phyloP scores from a whole-genome alignment of 2,113 vertebrate species.

The Scophthalmus maximus region DNA sequence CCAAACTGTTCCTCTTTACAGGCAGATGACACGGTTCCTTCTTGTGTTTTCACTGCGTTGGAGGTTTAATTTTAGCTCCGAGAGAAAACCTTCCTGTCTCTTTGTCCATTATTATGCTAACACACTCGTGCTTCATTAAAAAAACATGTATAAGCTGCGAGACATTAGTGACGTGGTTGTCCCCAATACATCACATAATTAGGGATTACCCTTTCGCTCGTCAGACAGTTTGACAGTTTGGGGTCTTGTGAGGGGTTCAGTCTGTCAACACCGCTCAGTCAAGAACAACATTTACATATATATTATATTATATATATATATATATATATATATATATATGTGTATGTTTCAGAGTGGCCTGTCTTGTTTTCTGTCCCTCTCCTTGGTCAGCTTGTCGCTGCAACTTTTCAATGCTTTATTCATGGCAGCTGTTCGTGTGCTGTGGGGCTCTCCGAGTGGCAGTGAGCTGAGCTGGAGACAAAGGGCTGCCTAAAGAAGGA shows the following conservation, averaged over 20 bases:
- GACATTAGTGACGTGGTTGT: slow-evolving; percentile 56
- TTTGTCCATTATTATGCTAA: slow-evolving; percentile 47
- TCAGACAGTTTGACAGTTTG: slow-evolving; percentile 77
- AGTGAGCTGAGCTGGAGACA: slow-evolving; percentile 56
- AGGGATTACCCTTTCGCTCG: slow-evolving; percentile 75
- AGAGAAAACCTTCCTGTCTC: slow-evolving; percentile 1
- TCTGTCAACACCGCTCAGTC: slow-evolving; percentile 41
- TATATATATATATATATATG: neutral
- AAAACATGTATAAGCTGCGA: slow-evolving; percentile 44
- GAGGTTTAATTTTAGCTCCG: slow-evolving; percentile 27
- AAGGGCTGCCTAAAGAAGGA: slow-evolving; percentile 62
- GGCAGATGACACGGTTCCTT: slow-evolving; percentile 11
- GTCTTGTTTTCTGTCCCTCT: slow-evolving; percentile 17
- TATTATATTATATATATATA: neutral
- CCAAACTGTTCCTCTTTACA: slow-evolving; percentile 42
- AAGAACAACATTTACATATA: neutral
- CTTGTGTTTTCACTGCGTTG: slow-evolving; percentile 10
- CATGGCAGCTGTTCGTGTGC: slow-evolving; percentile 35
- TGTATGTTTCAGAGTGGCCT: neutral
- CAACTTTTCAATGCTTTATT: slow-evolving; percentile 40
- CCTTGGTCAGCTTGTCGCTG: slow-evolving; percentile 8
- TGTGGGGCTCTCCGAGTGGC: slow-evolving; percentile 24
- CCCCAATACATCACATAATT: slow-evolving; percentile 69
- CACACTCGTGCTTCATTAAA: slow-evolving; percentile 32
- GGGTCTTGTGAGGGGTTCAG: slow-evolving; percentile 48